These are phyloP conservation scores for Agraylea sexmaculata DNA, from an alignment of 1,140 invertebrate species.

Conservation along the genomic window DNA sequence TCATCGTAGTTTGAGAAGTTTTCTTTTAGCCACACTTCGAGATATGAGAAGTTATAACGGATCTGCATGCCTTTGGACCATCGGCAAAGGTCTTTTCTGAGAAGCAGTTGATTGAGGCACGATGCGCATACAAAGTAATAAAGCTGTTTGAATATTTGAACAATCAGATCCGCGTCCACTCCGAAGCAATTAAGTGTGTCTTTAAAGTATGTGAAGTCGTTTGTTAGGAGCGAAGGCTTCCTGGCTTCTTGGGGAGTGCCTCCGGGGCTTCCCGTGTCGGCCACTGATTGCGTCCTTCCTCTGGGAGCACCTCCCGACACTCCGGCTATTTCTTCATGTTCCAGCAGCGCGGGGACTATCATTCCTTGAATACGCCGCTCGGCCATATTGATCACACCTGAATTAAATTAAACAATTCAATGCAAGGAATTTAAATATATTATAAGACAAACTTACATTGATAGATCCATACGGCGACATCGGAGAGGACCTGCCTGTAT, in stretches of 20 bases:
- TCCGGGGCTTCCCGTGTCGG: conserved; percentile 22
- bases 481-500: conserved; percentile 71
- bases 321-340: conserved; percentile 80
- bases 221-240: conserved; percentile 41
- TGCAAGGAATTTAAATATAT: conserved; percentile 7
- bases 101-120: conserved; percentile 84
- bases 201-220: conserved; percentile 50
- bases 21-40: conserved; percentile 90
- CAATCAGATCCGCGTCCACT: conserved; percentile 61
- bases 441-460: conserved; percentile 38
- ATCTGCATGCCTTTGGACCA: conserved; percentile 98
- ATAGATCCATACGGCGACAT: conserved; percentile 82
- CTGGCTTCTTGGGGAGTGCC: conserved; percentile 28
- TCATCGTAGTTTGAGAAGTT: conserved; percentile 36
- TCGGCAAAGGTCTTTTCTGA: conserved; percentile 94
- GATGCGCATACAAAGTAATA: conserved; percentile 92
- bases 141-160: conserved; percentile 75
- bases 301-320: conserved; percentile 32
- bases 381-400: conserved; percentile 58
- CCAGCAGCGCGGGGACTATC: conserved; percentile 82
- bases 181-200: conserved; percentile 55
- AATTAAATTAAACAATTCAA: conserved; percentile 18
- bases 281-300: conserved; percentile 31
- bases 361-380: conserved; percentile 73
- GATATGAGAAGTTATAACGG: conserved; percentile 83